Conservation (phyloP, 2,797 vertebrate genomes). For the Thamnophis elegans region DNA sequence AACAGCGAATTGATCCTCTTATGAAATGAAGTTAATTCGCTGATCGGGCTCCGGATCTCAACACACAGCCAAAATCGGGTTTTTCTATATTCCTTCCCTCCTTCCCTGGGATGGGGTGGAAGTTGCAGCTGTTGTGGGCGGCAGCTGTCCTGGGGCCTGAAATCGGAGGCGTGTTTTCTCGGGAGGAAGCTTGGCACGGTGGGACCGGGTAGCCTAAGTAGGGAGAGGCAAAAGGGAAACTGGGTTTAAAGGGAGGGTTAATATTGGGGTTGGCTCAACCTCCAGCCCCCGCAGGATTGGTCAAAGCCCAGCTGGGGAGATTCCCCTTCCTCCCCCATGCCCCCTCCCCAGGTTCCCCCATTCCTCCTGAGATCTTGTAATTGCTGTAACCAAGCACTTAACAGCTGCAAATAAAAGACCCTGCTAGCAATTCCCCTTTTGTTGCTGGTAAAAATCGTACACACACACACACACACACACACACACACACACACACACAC, state of each 20-base stretch:
- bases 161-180: not conserved
- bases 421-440: not conserved
- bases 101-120: not conserved
- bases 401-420: not conserved
- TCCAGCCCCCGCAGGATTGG: not conserved
- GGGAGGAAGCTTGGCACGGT: not conserved
- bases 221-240: not conserved
- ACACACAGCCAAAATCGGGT: not conserved
- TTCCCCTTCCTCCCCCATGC: not conserved
- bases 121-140: not conserved
- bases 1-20: not conserved
- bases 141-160: not conserved
- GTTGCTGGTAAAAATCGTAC: not conserved
- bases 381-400: not conserved
- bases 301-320: not conserved
- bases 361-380: not conserved
- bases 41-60: not conserved
- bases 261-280: not conserved
- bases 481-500: no score
- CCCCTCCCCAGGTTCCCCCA: no score
- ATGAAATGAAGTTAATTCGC: not conserved
- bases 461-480: no score
- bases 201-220: no score
- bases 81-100: not conserved
- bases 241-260: not conserved